Percentiles rank a stretch among this genome's conserved stretches.
Conservation (phyloP, 1,140 invertebrate species). For the Tribolium madens region DNA sequence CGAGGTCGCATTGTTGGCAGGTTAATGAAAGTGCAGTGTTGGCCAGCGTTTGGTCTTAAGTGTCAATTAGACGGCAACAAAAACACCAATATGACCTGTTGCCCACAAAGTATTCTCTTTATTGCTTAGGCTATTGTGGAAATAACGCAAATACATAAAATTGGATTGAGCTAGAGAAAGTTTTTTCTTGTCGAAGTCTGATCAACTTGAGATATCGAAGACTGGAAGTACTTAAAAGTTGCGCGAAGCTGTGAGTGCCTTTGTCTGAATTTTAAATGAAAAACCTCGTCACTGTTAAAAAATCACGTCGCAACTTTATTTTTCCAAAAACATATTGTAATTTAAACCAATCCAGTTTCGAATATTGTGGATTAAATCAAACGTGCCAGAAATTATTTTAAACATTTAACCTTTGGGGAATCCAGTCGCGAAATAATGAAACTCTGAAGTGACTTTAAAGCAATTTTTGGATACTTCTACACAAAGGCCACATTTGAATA, state of each 20-base stretch:
- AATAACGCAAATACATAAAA: conserved; percentile 3
- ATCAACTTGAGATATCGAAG: background rate
- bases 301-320: background rate
- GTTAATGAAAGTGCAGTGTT: conserved; percentile 9
- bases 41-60: conserved; percentile 3
- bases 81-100: background rate
- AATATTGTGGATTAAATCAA: background rate
- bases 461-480: background rate
- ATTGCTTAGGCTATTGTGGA: background rate
- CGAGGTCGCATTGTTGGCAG: conserved; percentile 15
- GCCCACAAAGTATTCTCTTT: background rate
- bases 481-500: background rate
- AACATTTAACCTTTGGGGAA: background rate
- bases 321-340: background rate
- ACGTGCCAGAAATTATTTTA: background rate
- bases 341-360: background rate
- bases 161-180: background rate
- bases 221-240: background rate
- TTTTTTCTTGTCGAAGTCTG: background rate
- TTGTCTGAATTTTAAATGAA: background rate
- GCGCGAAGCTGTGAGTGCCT: background rate
- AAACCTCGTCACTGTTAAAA: background rate
- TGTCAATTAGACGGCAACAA: conserved; percentile 8
- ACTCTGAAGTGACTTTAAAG: background rate
- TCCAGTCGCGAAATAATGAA: background rate